Evolutionary conservation across 2,797 vertebrate species (phyloP).

Genomic region (Chiroxiphia lanceolata): DNA sequence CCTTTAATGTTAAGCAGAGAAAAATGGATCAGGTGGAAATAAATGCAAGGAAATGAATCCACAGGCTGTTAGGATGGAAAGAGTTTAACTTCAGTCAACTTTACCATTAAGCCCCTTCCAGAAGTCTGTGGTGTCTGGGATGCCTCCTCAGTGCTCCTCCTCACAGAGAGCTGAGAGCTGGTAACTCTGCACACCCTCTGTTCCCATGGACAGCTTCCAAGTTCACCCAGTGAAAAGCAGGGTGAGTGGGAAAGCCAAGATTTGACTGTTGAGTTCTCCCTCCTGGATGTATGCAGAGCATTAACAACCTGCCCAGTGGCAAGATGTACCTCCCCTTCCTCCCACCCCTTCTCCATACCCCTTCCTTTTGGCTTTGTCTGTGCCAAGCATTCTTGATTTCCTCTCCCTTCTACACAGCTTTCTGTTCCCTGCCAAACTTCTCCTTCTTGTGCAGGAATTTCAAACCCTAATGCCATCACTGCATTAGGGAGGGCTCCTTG

Average conservation of each 20-base stretch:
- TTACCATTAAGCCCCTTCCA: neutral
- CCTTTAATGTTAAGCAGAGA: conserved; percentile 14
- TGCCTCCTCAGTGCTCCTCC: neutral
- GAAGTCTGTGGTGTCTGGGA: neutral
- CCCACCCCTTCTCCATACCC: neutral
- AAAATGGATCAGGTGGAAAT: neutral
- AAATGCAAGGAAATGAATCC: conserved; percentile 19
- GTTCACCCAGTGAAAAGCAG: neutral
- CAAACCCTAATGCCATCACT: neutral
- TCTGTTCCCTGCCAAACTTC: neutral
- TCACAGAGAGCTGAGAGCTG: neutral
- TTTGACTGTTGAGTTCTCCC: neutral
- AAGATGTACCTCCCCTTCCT: neutral
- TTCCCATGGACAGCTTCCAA: neutral
- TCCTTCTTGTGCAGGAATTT: neutral
- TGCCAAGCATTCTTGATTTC: neutral
- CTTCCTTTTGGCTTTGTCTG: neutral
- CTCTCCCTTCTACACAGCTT: neutral
- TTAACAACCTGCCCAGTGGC: neutral
- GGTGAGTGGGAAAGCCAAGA: neutral
- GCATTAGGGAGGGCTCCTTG: neutral
- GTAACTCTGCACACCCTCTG: neutral
- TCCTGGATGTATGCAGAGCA: neutral
- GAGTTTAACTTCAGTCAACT: conserved; percentile 10
- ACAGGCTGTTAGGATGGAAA: conserved; percentile 1